Evolutionary conservation across 2,888 invertebrate species (phyloP).

Genomic region (Stenolophus ochropezus): DNA sequence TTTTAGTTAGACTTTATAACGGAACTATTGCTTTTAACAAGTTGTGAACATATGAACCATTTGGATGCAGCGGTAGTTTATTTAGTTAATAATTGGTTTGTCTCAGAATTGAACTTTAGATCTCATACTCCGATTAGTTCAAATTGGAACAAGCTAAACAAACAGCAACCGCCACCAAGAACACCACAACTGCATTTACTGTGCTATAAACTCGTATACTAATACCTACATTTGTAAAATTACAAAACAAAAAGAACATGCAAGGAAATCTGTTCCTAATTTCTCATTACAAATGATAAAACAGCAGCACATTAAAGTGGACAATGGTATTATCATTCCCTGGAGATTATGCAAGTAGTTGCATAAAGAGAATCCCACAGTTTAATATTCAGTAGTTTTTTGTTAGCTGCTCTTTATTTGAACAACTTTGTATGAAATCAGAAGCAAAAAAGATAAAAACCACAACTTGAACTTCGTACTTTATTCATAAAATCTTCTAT

Average conservation of each 20-base stretch:
- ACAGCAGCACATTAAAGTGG: not conserved
- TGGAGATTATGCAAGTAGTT: conserved; percentile 10
- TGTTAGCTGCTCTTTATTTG: conserved; percentile 1
- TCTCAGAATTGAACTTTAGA: too few relatives aligned
- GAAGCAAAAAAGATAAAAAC: conserved; percentile 1
- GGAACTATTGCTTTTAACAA: too few relatives aligned
- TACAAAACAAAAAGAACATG: not conserved
- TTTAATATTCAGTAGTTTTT: conserved; percentile 31
- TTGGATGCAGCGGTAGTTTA: too few relatives aligned
- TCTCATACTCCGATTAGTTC: too few relatives aligned
- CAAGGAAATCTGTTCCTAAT: not conserved
- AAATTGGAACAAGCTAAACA: too few relatives aligned
- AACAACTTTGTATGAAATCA: conserved; percentile 19
- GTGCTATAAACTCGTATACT: too few relatives aligned
- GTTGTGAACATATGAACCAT: too few relatives aligned
- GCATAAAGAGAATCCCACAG: not conserved
- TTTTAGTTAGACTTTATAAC: too few relatives aligned
- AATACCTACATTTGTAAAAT: not conserved
- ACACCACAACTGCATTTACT: too few relatives aligned
- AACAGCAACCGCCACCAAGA: too few relatives aligned
- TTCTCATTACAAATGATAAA: not conserved
- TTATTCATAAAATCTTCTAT: conserved; percentile 6
- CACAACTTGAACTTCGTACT: not conserved
- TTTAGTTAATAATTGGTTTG: too few relatives aligned
- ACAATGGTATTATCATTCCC: conserved; percentile 3